Conservation (phyloP, 1,140 invertebrate genomes). For the Popillia japonica region DNA sequence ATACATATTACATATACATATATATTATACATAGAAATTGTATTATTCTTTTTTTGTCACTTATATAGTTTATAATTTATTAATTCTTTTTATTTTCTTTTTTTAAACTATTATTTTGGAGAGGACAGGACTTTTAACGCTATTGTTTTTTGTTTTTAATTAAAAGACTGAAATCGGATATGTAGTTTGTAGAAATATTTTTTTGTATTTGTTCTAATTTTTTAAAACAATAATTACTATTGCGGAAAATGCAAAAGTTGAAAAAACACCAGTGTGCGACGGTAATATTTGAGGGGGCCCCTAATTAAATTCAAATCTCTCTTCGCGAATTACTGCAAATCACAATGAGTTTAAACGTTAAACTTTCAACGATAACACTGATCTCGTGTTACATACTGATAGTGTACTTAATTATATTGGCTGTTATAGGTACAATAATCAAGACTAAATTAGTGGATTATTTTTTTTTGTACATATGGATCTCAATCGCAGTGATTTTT, state of each 20-base stretch:
- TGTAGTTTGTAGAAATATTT: slow-evolving; percentile 35
- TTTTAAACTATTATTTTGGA: slow-evolving; percentile 52
- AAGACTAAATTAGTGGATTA: not conserved
- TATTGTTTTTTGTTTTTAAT: slow-evolving; percentile 47
- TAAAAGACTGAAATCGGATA: slow-evolving; percentile 56
- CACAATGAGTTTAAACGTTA: no score
- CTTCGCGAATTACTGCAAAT: no score
- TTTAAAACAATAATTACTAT: not conserved
- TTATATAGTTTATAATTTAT: slow-evolving; percentile 42
- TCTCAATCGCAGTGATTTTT: slow-evolving; percentile 21
- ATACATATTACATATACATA: slow-evolving; percentile 28
- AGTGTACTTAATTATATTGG: slow-evolving; percentile 33
- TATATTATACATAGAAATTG: slow-evolving; percentile 38
- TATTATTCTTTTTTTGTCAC: slow-evolving; percentile 41
- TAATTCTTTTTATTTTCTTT: slow-evolving; percentile 47
- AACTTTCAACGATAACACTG: not conserved
- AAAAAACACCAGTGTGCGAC: not conserved
- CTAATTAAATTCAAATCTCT: no score
- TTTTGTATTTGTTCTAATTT: slow-evolving; percentile 8
- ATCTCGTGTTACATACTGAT: not conserved
- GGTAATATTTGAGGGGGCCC: not conserved
- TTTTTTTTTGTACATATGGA: not conserved
- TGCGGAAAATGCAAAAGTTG: not conserved
- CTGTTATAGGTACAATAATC: not conserved
- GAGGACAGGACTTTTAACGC: slow-evolving; percentile 56